A percentile compares a stretch with the other conserved stretches of the same genome.
These are phyloP conservation scores for Ecdyonurus torrentis DNA, from an alignment of 2,888 invertebrate species.

Conservation along the genomic window DNA sequence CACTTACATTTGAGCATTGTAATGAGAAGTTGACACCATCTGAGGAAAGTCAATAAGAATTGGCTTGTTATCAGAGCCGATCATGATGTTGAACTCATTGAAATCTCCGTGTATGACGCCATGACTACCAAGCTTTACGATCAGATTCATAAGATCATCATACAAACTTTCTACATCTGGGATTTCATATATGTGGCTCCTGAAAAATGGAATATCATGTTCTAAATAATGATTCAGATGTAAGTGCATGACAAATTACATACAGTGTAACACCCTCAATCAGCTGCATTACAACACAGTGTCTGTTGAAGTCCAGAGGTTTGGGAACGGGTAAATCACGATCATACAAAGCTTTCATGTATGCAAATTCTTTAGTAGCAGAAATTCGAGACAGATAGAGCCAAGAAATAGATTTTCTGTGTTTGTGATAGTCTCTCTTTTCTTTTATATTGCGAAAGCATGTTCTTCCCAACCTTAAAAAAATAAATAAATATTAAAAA, in stretches of 20 bases:
- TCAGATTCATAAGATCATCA: slow-evolving; percentile 85
- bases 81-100: slow-evolving; percentile 97
- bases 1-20: slow-evolving; percentile 74
- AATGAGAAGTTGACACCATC: slow-evolving; percentile 91
- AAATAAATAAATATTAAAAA: slow-evolving; percentile 1
- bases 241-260: slow-evolving; percentile 24
- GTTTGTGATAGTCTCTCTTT: slow-evolving; percentile 93
- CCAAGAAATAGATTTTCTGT: slow-evolving; percentile 83
- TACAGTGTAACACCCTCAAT: slow-evolving; percentile 67
- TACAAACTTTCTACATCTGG: slow-evolving; percentile 62
- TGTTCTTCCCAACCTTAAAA: slow-evolving; percentile 65
- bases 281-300: slow-evolving; percentile 93
- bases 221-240: background rate
- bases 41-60: slow-evolving; percentile 96
- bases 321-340: slow-evolving; percentile 87
- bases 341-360: slow-evolving; percentile 85
- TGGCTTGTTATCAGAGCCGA: slow-evolving; percentile 59
- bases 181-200: slow-evolving; percentile 43
- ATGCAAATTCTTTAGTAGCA: slow-evolving; percentile 94
- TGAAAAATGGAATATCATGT: slow-evolving; percentile 21
- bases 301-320: slow-evolving; percentile 68
- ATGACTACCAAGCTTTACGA: slow-evolving; percentile 76
- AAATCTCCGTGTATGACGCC: slow-evolving; percentile 99
- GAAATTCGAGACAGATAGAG: slow-evolving; percentile 90
- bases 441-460: slow-evolving; percentile 92